Evolutionary conservation across 2,888 invertebrate genomes (phyloP).

Genomic region (Thymelicus lineola): DNA sequence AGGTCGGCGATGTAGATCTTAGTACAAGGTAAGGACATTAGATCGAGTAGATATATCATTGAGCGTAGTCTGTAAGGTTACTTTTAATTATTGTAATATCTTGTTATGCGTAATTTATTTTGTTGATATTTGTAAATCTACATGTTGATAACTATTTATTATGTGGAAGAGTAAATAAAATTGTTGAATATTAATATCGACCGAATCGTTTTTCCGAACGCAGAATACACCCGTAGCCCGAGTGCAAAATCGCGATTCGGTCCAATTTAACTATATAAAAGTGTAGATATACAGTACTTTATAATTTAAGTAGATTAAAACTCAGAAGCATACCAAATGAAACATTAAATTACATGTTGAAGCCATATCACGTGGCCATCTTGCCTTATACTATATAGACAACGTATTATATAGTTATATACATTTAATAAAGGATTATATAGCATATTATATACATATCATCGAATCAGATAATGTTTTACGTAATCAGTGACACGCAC

Average conservation of each 20-base stretch:
- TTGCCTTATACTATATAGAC: conserved; percentile 69
- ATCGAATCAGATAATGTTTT: conserved; percentile 55
- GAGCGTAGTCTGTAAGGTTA: conserved; percentile 69
- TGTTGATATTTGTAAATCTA: conserved; percentile 85
- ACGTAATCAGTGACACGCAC: conserved; percentile 55
- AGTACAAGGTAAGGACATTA: conserved; percentile 76
- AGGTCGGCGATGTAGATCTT: conserved; percentile 68
- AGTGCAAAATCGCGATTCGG: conserved; percentile 63
- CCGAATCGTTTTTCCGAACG: conserved; percentile 67
- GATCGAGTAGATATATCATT: conserved; percentile 69
- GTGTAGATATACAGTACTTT: conserved; percentile 66
- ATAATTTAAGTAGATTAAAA: conserved; percentile 71
- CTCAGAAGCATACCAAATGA: conserved; percentile 66
- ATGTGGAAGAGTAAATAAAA: conserved; percentile 78
- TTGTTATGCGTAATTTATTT: conserved; percentile 86
- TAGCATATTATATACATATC: conserved; percentile 65
- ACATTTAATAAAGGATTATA: conserved; percentile 47
- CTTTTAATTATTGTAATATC: conserved; percentile 78
- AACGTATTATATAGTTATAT: conserved; percentile 55
- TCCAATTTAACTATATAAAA: conserved; percentile 67
- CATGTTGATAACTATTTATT: conserved; percentile 85
- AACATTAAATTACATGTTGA: conserved; percentile 61
- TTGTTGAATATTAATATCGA: conserved; percentile 79
- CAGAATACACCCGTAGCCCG: conserved; percentile 46
- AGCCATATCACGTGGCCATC: conserved; percentile 81